Base-by-base conservation (phyloP, 2,113 vertebrate species). In the Sitta europaea region DNA sequence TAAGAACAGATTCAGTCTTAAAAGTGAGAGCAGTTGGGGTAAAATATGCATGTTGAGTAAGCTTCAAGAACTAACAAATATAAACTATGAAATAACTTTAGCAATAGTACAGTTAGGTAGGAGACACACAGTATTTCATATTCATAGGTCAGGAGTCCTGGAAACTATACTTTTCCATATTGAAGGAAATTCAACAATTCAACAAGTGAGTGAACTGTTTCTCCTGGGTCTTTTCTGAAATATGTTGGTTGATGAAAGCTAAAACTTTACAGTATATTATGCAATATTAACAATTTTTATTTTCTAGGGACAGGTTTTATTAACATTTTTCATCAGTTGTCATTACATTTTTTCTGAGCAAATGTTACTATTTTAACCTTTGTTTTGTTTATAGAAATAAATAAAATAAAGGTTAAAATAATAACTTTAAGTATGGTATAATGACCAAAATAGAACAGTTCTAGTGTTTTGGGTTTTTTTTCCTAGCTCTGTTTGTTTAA, bases 401-500 rank as follows among this genome's bases (percentile, higher is more conserved):
- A 42, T 42, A 42, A 42, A 42, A 43, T 43, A 43, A 43, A 43
- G 43, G 43, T 43, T n/a, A 48, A 80, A 88, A 36, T 11, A 47
- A 9, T 20, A 36, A 48, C 18, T 76, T 8, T 50, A 81, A 62
- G 3, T 53, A 40, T 16, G 3, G 3, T n/a, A 13, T 36, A 42
- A 42, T 72, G 70, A 65, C 3, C 8, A 35, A n/a, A 67, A 35
- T 4, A n/a, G 17, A 61, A 38, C 6, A 27, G 10, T 12, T 79
- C 2, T 27, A 36, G 10, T 3, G 12, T 29, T 18, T 28, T 10
- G 7, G 4, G n/a, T n/a, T 6, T 5, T 43, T n/a, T 14, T 12
- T 31, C n/a, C 5, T 14, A 31, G 16, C 14, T 73, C 17, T 53
- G 6, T 38, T n/a, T 29, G 3, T 14, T 51, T 14, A 83, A 54